Conservation (phyloP, 2,888 invertebrate species). For the Polylopha cassiicola region DNA sequence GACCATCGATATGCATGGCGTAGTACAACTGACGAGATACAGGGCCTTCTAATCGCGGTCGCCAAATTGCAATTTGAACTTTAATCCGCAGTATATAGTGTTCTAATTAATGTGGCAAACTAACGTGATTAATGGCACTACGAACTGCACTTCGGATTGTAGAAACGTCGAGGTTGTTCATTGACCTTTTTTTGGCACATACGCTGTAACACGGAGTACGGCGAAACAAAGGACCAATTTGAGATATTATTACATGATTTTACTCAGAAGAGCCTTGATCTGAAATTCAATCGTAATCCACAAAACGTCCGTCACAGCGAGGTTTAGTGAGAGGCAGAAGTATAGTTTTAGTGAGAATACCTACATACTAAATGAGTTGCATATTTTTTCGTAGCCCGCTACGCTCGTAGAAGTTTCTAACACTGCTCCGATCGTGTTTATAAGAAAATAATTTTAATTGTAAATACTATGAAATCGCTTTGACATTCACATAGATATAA, state of each 20-base stretch:
- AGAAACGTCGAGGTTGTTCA: constrained; percentile 76
- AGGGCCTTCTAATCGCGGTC: constrained; percentile 48
- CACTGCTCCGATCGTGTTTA: too few species aligned
- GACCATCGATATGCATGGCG: constrained; percentile 39
- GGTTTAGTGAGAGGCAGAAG: too few species aligned
- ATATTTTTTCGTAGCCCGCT: too few species aligned
- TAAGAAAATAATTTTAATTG: too few species aligned
- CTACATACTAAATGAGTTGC: too few species aligned
- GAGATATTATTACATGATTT: too few species aligned
- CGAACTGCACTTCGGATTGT: constrained; percentile 46
- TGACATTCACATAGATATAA: too few species aligned
- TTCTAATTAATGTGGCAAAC: constrained; percentile 35
- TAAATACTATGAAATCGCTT: too few species aligned
- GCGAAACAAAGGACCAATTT: constrained; percentile 72
- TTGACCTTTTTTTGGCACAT: constrained; percentile 75
- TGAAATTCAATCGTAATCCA: constrained; percentile 39
- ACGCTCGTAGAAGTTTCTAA: too few species aligned
- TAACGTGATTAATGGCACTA: constrained; percentile 42
- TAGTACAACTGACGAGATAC: constrained; percentile 44
- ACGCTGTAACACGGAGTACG: constrained; percentile 38
- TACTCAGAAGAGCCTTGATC: constrained; percentile 67
- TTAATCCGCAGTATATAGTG: constrained; percentile 42
- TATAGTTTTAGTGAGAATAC: too few species aligned
- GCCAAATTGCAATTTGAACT: constrained; percentile 44
- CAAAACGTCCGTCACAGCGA: too few species aligned